phyloP scores from a whole-genome alignment of 2,888 invertebrate genomes.

The Limnephilus auricula region DNA sequence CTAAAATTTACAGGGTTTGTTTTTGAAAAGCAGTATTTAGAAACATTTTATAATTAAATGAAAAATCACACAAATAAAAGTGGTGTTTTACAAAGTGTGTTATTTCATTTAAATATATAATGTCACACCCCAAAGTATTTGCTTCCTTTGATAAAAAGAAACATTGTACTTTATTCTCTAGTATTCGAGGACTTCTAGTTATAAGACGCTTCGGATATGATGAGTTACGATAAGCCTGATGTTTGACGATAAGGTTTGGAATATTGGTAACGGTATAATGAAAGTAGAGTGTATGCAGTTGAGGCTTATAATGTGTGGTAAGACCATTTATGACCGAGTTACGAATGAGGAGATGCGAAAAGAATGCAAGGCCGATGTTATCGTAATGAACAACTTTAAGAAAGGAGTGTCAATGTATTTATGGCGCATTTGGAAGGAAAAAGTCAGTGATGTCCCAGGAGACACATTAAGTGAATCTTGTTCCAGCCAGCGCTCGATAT shows the following conservation, averaged over 20 bases:
- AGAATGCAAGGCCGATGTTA: neutral
- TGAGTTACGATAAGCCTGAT: neutral
- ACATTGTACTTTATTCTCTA: no score
- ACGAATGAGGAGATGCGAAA: neutral
- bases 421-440: neutral
- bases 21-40: no score
- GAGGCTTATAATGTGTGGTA: neutral
- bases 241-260: neutral
- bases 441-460: neutral
- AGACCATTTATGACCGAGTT: neutral
- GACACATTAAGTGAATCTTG: neutral
- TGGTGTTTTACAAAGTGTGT: no score
- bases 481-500: neutral
- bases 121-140: no score
- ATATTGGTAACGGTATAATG: neutral
- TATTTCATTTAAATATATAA: no score
- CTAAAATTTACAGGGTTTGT: no score
- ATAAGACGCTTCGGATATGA: no score
- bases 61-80: no score
- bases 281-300: neutral
- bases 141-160: no score
- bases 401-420: neutral
- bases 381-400: neutral
- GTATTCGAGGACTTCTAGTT: no score
- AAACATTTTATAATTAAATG: no score